These are phyloP conservation scores for Acronicta aceris DNA, from an alignment of 2,888 invertebrate genomes.

Conservation along the genomic window DNA sequence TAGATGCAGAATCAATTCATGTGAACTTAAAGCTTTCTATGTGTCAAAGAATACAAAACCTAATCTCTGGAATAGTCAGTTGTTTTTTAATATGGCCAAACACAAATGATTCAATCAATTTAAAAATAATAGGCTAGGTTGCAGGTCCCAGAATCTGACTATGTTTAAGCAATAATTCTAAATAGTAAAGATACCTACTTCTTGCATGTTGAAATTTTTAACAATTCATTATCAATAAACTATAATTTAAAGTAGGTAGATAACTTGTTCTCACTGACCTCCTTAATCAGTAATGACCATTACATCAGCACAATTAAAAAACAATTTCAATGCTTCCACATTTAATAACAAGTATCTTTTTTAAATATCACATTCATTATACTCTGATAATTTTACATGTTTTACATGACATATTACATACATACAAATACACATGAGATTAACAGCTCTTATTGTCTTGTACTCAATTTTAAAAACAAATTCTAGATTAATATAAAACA, in stretches of 20 bases:
- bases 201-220: conserved; percentile 17
- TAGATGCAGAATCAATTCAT: too few species aligned
- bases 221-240: conserved; percentile 24
- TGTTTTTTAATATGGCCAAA: too few species aligned
- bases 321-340: conserved; percentile 60
- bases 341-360: conserved; percentile 45
- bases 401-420: conserved; percentile 55
- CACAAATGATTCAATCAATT: too few species aligned
- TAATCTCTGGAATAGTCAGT: too few species aligned
- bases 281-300: conserved; percentile 53
- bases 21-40: too few species aligned
- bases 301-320: conserved; percentile 54
- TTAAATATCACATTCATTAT: conserved; percentile 66
- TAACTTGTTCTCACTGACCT: conserved; percentile 53
- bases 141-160: too few species aligned
- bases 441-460: conserved; percentile 73
- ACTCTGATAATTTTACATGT: conserved; percentile 50
- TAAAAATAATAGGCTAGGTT: too few species aligned
- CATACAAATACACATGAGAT: conserved; percentile 66
- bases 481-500: neutral
- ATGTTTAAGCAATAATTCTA: too few species aligned
- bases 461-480: neutral
- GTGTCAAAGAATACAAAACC: too few species aligned
- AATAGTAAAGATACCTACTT: neutral
- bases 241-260: conserved; percentile 30